Base-by-base conservation (phyloP, 1,140 invertebrate genomes). In the Drosophila aff. region DNA sequence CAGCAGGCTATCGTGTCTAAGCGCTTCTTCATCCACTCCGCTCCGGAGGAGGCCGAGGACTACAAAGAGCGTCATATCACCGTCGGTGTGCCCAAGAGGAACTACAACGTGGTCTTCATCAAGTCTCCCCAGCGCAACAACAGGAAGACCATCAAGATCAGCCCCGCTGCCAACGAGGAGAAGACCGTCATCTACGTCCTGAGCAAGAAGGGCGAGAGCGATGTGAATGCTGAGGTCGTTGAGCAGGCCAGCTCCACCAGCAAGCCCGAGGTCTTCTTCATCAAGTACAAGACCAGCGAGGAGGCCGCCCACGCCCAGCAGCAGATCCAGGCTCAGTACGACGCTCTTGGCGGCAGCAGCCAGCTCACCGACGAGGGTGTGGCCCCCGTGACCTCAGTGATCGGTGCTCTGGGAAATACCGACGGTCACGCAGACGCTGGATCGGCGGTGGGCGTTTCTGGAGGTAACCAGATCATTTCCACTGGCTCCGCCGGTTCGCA, bases 141-240 rank as follows among this genome's bases (percentile, higher is more conserved):
- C 64, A 95, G 95, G 79, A 96, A 96, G n/a, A 89, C 90, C 55
- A 89, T 91, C 59, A 38, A 95, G 95, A 66, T 95, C 94, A 57
- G 93, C 95, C 96, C 96, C 61, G 95, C 95, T 49, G 72, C 95
- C 63, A 96, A 96, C 67, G 96, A 97, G 93, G 96, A 97, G 84
- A 97, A 97, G 93, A 97, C 97, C 43, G 95, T 97, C 75, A 97
- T 97, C 79, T 97, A 97, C 92, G 97, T 97, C n/a, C 94, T 97
- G 62, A 96, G 96, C 40, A 97, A 97, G 94, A 97, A 92, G 75
- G 69, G 83, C 76, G 92, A 92, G 50, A 76, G 76, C 64, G 91
- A 92, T 40, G 61, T 92, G 7, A 79, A 92, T 21, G 92, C 92
- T 26, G 87, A 91, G 66, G 90, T 92, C 4, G 26, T 91, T 26